Base-by-base conservation (phyloP, 2,797 vertebrate genomes). In the Sebastes taczanowskii region DNA sequence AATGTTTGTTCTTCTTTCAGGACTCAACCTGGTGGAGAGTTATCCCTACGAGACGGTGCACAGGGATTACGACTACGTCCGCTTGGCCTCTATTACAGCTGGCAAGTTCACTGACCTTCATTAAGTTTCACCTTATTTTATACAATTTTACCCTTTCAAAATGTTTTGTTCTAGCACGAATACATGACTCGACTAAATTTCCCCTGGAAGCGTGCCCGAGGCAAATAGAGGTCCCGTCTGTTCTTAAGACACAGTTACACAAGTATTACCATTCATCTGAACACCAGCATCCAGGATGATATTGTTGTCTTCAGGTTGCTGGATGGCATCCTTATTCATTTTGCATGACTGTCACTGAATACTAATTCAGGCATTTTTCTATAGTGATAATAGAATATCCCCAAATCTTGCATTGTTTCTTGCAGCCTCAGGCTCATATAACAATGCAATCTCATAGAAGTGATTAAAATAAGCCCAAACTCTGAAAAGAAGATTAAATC, bases 11-110 rank as follows among this genome's bases (percentile, higher is more conserved):
- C 2, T 77, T 71, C 14, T 89, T 68, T 27, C 78, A 98, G 97
- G 97, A 38, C 96, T 97, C 66, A 97, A 97, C 13, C 94, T 97
- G 55, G 95, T 97, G 91, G 97, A 98, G 88, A 96, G 93, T 58
- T 98, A 96, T 70, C 97, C 97, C 1, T 99, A 99, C 0, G 97
- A 98, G 86, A 96, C 95, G 0, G 96, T 96, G 72, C 85, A 97
- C 80, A 96, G 95, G 86, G 97, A 97, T 64, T 97, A 97, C 2
- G 97, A 98, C 84, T 97, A 97, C 0, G 97, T 97, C 13, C 96
- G 97, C 25, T 87, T 98, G 93, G 97, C 97, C 0, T 98, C 97
- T 64, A 98, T 99, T 86, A 96, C 97, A 1, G 97, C 97, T 93
- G 97, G 98, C 95, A 94, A 88, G 94, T 86, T 71, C 58, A 68